phyloP scores from a whole-genome alignment of 2,888 invertebrate species.

The Agrochola macilenta region DNA sequence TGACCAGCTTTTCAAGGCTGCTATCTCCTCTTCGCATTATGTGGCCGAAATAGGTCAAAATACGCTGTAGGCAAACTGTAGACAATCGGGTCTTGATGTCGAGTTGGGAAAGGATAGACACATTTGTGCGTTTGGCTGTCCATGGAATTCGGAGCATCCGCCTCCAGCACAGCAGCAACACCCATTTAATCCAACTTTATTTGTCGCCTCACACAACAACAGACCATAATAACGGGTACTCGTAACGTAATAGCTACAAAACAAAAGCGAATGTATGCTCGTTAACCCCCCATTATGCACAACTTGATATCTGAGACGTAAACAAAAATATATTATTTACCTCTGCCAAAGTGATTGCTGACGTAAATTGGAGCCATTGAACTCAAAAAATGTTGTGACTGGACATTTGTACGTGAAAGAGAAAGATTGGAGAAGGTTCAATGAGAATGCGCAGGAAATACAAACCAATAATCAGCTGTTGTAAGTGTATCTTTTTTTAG shows the following conservation, averaged over 20 bases:
- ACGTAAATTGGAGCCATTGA: slow-evolving; percentile 55
- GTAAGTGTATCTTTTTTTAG: neutral
- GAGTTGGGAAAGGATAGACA: too few relatives aligned
- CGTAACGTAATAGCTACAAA: slow-evolving; percentile 7
- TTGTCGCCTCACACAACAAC: slow-evolving; percentile 18
- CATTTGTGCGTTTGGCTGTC: too few relatives aligned
- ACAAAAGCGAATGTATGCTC: slow-evolving; percentile 32
- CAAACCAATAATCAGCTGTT: neutral
- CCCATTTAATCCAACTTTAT: neutral
- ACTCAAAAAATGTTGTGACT: slow-evolving; percentile 49
- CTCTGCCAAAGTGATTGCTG: slow-evolving; percentile 46
- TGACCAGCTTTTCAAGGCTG: too few relatives aligned
- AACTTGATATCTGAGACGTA: slow-evolving; percentile 26
- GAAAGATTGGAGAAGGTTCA: slow-evolving; percentile 22
- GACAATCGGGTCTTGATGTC: too few relatives aligned
- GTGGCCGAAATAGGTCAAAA: too few relatives aligned
- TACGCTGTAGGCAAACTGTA: too few relatives aligned
- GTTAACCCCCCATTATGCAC: slow-evolving; percentile 38
- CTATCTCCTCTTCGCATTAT: too few relatives aligned
- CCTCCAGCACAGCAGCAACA: too few relatives aligned
- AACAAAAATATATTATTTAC: slow-evolving; percentile 53
- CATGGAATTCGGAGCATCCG: too few relatives aligned
- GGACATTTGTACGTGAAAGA: slow-evolving; percentile 17
- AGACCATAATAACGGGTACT: slow-evolving; percentile 27
- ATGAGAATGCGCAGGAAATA: neutral